Base-by-base conservation (phyloP, 2,797 vertebrate species). In the Protonibea diacanthus region DNA sequence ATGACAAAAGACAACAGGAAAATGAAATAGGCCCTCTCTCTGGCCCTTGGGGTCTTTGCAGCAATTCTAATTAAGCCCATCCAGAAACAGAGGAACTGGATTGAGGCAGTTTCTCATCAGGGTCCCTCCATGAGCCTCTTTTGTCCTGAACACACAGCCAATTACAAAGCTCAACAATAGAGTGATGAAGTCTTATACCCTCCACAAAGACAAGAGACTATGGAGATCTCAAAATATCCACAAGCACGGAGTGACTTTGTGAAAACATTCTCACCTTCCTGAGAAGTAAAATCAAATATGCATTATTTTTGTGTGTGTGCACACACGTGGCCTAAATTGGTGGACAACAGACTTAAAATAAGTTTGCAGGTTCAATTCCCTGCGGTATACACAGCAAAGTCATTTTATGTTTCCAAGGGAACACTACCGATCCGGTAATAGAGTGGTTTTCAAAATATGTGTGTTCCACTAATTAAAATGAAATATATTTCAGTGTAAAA, bases 11-110 rank as follows among this genome's bases (percentile, higher is more conserved):
- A 91, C 88, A 93, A 94, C 89, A 92, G 90, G 76, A 89, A 92
- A 92, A 92, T 89, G 79, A 92, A 94, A 92, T 77, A 79, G 87
- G 80, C 87, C 83, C 89, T 88, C 82, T 89, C 74, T 87, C 86
- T 38, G 75, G 81, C 86, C 91, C 88, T 85, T 61, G 53, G 92
- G 92, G 91, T 89, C 89, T 93, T 90, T 88, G 81, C 88, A 91
- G 88, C 85, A 86, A 89, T 91, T 94, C 92, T 94, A 95, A 95
- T 94, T 95, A 95, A 95, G 92, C 78, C 91, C 90, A 89, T 95
- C 87, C 84, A 94, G 90, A 95, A 93, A 95, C 89, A 86, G 88
- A 94, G 83, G 80, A 74, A 83, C 86, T 85, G 89, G 92, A 94
- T 93, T 90, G 91, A 87, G 91, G 81, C 89, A 81, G 86, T 93